phyloP scores from a whole-genome alignment of 2,113 vertebrate genomes.

The Poicephalus meyeri region DNA sequence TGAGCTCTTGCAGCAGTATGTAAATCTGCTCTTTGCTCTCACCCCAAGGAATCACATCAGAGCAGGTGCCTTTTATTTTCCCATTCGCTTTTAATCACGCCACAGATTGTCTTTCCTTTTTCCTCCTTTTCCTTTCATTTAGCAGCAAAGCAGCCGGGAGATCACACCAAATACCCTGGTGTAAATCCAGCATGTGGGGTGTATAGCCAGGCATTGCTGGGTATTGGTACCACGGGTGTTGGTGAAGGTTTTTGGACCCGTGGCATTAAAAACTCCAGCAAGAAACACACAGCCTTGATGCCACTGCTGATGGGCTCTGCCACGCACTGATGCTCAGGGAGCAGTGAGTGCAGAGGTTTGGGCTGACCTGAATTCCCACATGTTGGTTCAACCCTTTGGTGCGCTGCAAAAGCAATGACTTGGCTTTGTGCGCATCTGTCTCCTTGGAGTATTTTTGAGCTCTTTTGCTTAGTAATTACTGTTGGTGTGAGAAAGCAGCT shows the following conservation, averaged over 20 bases:
- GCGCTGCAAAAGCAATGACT: background rate
- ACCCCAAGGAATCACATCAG: background rate
- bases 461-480: background rate
- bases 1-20: constrained; percentile 1
- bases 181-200: background rate
- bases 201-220: accelerated
- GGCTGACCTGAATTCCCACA: accelerated
- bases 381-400: background rate
- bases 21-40: constrained; percentile 33
- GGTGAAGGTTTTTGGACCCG: background rate
- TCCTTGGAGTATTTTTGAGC: background rate
- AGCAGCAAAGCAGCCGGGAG: background rate
- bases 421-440: background rate
- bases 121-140: background rate
- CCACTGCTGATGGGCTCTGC: background rate
- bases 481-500: background rate
- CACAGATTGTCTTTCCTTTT: background rate
- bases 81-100: background rate
- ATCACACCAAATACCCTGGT: background rate
- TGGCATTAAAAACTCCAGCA: accelerated
- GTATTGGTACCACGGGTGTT: accelerated
- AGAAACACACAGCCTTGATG: accelerated
- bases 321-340: accelerated
- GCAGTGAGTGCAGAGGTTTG: accelerated
- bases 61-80: background rate